A percentile compares a stretch with the other conserved stretches of the same genome.
These are phyloP conservation scores for Serranochromis macrocephalus DNA, from an alignment of 2,113 vertebrate genomes.

Conservation along the genomic window DNA sequence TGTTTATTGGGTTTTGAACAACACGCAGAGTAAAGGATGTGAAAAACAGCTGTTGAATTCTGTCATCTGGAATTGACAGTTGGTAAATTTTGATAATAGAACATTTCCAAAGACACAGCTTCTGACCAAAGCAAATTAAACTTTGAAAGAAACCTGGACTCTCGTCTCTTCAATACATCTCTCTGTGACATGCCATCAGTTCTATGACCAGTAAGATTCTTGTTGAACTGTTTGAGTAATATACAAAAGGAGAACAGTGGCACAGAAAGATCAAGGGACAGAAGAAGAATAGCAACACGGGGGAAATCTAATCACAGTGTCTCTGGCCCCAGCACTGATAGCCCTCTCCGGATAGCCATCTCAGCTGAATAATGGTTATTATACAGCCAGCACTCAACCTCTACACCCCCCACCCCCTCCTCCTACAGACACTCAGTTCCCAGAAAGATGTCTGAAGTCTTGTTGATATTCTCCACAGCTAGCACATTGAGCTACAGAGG, in stretches of 20 bases:
- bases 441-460: slow-evolving; percentile 14
- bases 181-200: not conserved
- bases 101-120: not conserved
- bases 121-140: not conserved
- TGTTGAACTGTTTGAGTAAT: slow-evolving; percentile 16
- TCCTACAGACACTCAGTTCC: not conserved
- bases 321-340: slow-evolving; percentile 41
- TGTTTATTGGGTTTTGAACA: not conserved
- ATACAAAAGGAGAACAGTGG: slow-evolving; percentile 16
- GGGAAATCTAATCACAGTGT: slow-evolving; percentile 65
- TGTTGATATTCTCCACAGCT: slow-evolving; percentile 48
- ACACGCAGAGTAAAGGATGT: not conserved
- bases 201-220: not conserved
- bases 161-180: not conserved
- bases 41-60: not conserved
- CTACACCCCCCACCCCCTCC: slow-evolving; percentile 1
- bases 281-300: slow-evolving; percentile 43
- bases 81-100: not conserved
- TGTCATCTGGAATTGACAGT: not conserved
- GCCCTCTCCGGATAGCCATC: slow-evolving; percentile 54
- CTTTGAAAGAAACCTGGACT: not conserved
- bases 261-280: slow-evolving; percentile 24
- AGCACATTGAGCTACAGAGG: slow-evolving; percentile 28
- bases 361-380: slow-evolving; percentile 65
- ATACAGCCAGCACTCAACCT: slow-evolving; percentile 55